Evolutionary conservation across 2,888 invertebrate species (phyloP), one percentile per base, ranked within the genome.

Genomic region (Ophion ventricosus): DNA sequence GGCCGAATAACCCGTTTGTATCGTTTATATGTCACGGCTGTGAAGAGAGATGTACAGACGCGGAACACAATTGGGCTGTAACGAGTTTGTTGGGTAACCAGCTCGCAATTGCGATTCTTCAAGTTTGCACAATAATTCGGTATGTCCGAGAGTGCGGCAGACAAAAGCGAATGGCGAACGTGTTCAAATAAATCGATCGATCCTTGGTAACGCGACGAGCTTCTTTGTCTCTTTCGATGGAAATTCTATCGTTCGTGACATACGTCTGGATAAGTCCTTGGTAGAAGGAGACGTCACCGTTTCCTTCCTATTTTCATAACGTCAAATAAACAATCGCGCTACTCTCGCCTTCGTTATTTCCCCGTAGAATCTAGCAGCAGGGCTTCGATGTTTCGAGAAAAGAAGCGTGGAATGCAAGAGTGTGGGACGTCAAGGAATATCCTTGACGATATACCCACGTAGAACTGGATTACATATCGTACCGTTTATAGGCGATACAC

Each of bases 371-470:
- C 57, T 25, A 63, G 74, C 49, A 76, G 84, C 76, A 43, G 70
- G 25, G 63, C 63, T 8, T 10, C 5, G n/a, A 43, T 2, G 76
- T 64, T 70, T 79, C 82, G 82, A 81, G 79, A 72, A n/a, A n/a
- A 75, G 29, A 57, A 57, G 54, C 11, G 57, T 25, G 82, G 84
- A 79, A 84, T 84, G 82, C 82, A 84, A 56, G 56, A 61, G 79
- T 80, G 84, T 81, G 84, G 80, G 84, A 56, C 74, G 83, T 74
- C 81, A 79, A 83, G 69, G 73, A 75, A 81, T 67, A 82, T 85
- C 87, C 86, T 87, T 86, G 80, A 79, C 72, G 67, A 75, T 82
- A 73, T 86, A 85, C 87, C 87, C 87, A 87, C 87, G 86, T 87
- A 85, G 63, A 70, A 11, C 83, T 79, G 83, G 80, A 83, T 64